Evolutionary conservation across 2,888 invertebrate species (phyloP).

Genomic region (Dichetophora obliterata): DNA sequence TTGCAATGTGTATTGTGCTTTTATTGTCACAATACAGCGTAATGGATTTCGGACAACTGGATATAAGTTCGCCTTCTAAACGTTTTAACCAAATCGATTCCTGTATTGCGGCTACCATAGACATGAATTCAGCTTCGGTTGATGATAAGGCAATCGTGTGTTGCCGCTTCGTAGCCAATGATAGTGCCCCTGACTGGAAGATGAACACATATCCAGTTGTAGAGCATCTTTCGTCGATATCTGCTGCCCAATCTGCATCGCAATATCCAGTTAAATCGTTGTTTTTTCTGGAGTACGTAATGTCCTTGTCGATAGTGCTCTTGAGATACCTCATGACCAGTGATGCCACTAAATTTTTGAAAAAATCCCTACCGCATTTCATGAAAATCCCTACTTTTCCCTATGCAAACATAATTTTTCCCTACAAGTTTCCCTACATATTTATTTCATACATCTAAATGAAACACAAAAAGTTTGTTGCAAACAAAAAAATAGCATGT

Average conservation of each 20-base stretch:
- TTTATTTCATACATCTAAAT: too few species aligned
- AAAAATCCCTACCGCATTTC: too few species aligned
- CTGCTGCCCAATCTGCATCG: not conserved
- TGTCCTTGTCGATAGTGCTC: not conserved
- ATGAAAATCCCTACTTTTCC: too few species aligned
- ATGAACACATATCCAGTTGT: conserved; percentile 31
- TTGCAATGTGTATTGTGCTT: too few species aligned
- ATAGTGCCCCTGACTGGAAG: conserved; percentile 43
- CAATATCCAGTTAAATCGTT: conserved; percentile 1
- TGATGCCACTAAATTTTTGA: too few species aligned
- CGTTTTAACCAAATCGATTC: conserved; percentile 46
- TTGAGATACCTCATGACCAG: conserved; percentile 40
- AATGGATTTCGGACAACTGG: not conserved
- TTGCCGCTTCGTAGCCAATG: conserved; percentile 47
- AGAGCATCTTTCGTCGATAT: not conserved
- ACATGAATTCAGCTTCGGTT: too few species aligned
- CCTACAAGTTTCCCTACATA: too few species aligned
- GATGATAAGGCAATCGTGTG: conserved; percentile 46
- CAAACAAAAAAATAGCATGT: too few species aligned
- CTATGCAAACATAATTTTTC: too few species aligned
- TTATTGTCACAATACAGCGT: not conserved
- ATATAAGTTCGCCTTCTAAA: conserved; percentile 3
- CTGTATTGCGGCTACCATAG: conserved; percentile 46
- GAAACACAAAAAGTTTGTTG: too few species aligned
- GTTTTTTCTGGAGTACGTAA: too few species aligned